Base-by-base conservation (phyloP, 2,888 invertebrate genomes). In the Beris morrisii region DNA sequence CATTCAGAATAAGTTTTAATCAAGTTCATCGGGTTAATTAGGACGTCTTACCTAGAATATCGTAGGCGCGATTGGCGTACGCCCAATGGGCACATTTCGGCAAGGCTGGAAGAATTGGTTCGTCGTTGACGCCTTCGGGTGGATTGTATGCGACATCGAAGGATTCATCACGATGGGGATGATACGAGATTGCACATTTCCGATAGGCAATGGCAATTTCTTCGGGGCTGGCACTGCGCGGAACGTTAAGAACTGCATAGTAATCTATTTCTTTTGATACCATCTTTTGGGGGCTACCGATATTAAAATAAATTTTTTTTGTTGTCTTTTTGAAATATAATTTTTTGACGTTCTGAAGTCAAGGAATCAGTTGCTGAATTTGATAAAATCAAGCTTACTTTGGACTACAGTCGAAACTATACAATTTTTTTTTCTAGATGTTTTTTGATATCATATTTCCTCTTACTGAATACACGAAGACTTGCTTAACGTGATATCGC, bases 201-300 rank as follows among this genome's bases (percentile, higher is more conserved):
- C 84, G 78, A 79, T 84, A 89, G 75, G 91, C 91, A 72, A 86
- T 83, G 74, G 89, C 88, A n/a, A 93, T 85, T 71, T 92, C 88
- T 52, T 84, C 80, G 73, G 88, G 86, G 54, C 80, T 83, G 70
- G 89, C 87, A 68, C 83, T 83, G 59, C 87, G 85, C 65, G 86
- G 85, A 54, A 92, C 81, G 64, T 88, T 87, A 50, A 93, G 80
- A 70, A 91, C 86, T 4, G 88, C 87, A 76, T 93, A 93, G 78
- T 91, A 93, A 79, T 93, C 91, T 68, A 90, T 61, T 67, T 80
- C 79, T 61, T 65, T 52, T 32, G 6, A 12, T 50, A 9, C 63
- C 66, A 48, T 48, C 45, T 63, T 58, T 54, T 11, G 3, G 22
- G 22, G 3, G 3, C 22, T 22, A 22, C 22, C 22, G 22, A 22